Evolutionary conservation across 1,140 invertebrate genomes (phyloP), one percentile per base, ranked within the genome.

Genomic region (Drosophila tani): DNA sequence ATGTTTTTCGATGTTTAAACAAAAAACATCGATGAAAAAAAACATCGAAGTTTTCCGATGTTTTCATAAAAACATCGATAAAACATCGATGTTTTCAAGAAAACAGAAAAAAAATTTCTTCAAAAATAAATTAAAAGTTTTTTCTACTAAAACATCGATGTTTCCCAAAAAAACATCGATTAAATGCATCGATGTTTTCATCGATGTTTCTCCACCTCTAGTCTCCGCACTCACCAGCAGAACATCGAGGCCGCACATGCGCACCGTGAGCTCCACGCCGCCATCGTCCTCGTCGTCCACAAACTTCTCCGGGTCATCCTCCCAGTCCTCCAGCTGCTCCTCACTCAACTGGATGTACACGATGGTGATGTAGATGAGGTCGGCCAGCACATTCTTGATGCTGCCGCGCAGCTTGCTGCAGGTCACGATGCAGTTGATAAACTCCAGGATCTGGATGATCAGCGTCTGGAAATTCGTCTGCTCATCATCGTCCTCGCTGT

Each of bases 241-340:
- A 5, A 97, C 93, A 92, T 97, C 96, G 63, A 96, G 95, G 8
- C 96, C 96, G 9, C 96, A 96, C 68, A 96, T 95, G 59, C 96
- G 93, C n/a, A 97, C 95, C 24, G 96, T 96, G 71, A 96, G 96
- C 6, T 95, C 94, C 51, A 94, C 96, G 2, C 94, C 94, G 56
- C 95, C 94, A 65, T 96, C 95, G 85, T 96, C 96, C 84, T 97
- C 96, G 86, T 97, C 96, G 79, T 96, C 96, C 6, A 97, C 95
- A 93, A 96, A 97, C 77, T 95, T 95, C 83, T 96, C 95, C 0
- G 96, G 95, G 94, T 96, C 96, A 32, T 93, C 94, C 40, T 94
- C 94, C 96, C 96, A 97, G 38, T 94, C 87, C 81, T 95, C 94
- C 50, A 96, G 95, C 93, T 97, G 96, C 79, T 97, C 96, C 69